These are phyloP conservation scores for Mastacembelus armatus DNA, from an alignment of 2,797 vertebrate genomes.

Conservation along the genomic window DNA sequence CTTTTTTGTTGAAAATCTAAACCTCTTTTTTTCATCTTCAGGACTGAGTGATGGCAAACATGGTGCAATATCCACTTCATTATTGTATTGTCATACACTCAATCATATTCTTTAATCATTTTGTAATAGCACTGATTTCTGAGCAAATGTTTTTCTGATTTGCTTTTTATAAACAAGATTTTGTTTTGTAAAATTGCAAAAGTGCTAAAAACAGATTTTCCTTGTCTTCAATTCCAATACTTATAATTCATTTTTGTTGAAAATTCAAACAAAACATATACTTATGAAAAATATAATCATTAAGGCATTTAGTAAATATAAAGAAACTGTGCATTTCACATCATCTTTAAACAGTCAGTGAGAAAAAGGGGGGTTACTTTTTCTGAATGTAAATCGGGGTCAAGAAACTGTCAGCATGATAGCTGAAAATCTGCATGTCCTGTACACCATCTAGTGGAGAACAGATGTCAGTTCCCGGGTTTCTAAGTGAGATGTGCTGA, in stretches of 20 bases:
- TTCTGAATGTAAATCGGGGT: background rate
- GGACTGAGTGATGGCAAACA: constrained; percentile 20
- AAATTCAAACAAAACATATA: too few species aligned
- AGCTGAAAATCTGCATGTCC: background rate
- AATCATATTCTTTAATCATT: background rate
- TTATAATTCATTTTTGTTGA: too few species aligned
- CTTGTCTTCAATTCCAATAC: too few species aligned
- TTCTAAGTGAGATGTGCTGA: background rate
- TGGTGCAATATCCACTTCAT: background rate
- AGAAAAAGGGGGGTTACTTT: background rate
- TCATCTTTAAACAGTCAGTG: too few species aligned
- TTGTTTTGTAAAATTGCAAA: background rate
- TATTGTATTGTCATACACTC: background rate
- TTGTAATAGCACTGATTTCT: background rate
- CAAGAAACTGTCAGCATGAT: background rate
- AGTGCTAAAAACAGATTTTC: too few species aligned
- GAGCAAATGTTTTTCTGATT: background rate
- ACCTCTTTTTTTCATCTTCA: constrained; percentile 25
- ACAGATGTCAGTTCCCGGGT: background rate
- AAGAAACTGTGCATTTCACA: too few species aligned
- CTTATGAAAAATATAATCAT: too few species aligned
- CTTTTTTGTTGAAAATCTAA: constrained; percentile 10
- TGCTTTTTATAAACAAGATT: background rate
- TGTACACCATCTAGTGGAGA: constrained; percentile 74
- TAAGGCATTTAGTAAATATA: too few species aligned